These are phyloP conservation scores for Eunapius fragilis DNA, from an alignment of 37 sponge, comb jelly and placozoan species.

Conservation along the genomic window DNA sequence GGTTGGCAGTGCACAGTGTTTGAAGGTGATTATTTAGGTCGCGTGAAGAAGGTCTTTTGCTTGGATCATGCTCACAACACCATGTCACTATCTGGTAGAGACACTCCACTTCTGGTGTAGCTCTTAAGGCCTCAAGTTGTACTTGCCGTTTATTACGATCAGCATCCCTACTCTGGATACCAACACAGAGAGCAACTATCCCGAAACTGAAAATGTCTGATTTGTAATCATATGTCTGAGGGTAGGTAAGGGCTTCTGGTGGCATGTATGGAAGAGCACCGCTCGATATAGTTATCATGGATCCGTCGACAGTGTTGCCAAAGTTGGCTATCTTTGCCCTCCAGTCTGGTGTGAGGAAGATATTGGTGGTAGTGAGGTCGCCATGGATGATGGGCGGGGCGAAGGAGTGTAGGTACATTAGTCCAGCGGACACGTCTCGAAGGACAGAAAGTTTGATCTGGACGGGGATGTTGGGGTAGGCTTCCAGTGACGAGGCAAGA, in stretches of 20 bases:
- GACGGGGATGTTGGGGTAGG: conserved; percentile 9
- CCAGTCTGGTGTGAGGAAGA: conserved; percentile 16
- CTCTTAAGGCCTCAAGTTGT: not conserved
- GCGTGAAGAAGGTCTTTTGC: not conserved
- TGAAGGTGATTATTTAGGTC: not conserved
- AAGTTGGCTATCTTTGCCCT: conserved; percentile 36
- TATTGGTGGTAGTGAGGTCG: conserved; percentile 19
- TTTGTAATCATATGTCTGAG: not conserved
- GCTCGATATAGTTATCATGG: not conserved
- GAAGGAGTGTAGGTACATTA: conserved; percentile 37
- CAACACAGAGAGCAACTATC: not conserved
- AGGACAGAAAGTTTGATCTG: conserved; percentile 14
- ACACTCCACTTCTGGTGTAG: not conserved
- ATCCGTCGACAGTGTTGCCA: not conserved
- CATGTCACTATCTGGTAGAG: not conserved
- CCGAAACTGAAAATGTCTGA: conserved; percentile 30
- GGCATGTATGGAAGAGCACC: conserved; percentile 21
- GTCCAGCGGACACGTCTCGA: conserved; percentile 19
- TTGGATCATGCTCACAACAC: not conserved
- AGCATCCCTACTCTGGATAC: not conserved
- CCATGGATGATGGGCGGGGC: conserved; percentile 7
- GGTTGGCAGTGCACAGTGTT: not conserved
- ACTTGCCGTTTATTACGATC: not conserved
- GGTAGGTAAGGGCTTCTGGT: not conserved
- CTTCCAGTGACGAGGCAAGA: not conserved